Percentiles rank a stretch among this genome's conserved stretches.
These are phyloP conservation scores for Hiodon tergisus DNA, from an alignment of 2,113 vertebrate genomes.

Conservation along the genomic window DNA sequence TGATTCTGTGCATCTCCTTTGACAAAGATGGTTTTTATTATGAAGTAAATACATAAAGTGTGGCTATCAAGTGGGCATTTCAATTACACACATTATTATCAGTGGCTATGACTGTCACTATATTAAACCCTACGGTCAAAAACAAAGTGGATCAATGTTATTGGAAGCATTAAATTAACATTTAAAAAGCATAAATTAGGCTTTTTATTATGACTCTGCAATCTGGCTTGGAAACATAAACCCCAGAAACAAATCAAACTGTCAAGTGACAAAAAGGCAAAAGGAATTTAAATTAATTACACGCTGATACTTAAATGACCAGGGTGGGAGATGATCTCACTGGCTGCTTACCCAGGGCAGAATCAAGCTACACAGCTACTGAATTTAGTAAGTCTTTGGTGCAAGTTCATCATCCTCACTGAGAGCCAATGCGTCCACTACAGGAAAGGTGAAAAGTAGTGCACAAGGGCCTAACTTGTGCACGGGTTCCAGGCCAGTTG, in stretches of 20 bases:
- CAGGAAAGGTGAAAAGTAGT: too few species aligned
- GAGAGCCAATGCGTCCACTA: too few species aligned
- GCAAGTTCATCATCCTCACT: too few species aligned
- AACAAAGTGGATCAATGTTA: conserved; percentile 26
- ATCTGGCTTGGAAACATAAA: conserved; percentile 25
- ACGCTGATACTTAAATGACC: too few species aligned
- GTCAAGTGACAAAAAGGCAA: conserved; percentile 28
- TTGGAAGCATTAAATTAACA: conserved; percentile 26
- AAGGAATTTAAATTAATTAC: conserved; percentile 25
- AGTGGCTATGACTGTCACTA: conserved; percentile 27
- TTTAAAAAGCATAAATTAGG: neutral
- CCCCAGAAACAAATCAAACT: conserved; percentile 24
- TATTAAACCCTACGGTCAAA: conserved; percentile 43
- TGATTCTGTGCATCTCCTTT: neutral
- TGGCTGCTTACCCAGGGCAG: too few species aligned
- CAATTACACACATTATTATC: conserved; percentile 23
- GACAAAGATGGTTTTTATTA: neutral
- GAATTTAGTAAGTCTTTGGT: too few species aligned
- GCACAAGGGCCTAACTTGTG: too few species aligned
- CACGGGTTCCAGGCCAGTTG: too few species aligned
- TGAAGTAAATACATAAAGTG: neutral
- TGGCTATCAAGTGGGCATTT: neutral
- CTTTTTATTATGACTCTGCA: conserved; percentile 27
- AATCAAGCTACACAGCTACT: too few species aligned
- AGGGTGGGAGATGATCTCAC: too few species aligned